A percentile compares a stretch with the other conserved stretches of the same genome.
These are phyloP conservation scores for Neuroterus valhalla DNA, from an alignment of 1,140 invertebrate genomes.

Conservation along the genomic window DNA sequence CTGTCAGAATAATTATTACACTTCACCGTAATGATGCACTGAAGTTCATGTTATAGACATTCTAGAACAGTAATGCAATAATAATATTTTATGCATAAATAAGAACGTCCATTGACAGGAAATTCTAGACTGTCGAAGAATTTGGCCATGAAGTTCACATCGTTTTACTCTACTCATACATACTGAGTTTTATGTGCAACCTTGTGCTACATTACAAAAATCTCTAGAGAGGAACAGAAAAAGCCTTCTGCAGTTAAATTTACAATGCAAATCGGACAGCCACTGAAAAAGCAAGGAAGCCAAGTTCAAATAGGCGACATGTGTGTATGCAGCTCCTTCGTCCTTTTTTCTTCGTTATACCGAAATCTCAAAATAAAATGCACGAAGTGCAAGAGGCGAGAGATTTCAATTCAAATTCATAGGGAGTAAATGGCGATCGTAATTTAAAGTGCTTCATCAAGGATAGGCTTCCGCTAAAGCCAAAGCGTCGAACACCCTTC, in stretches of 20 bases:
- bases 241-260: slow-evolving; percentile 62
- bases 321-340: slow-evolving; percentile 44
- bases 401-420: slow-evolving; percentile 62
- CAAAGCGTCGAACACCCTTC: too few relatives aligned
- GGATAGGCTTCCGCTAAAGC: too few relatives aligned
- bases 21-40: too few relatives aligned
- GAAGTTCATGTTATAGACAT: background rate
- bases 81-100: background rate
- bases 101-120: background rate
- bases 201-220: slow-evolving; percentile 51
- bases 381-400: slow-evolving; percentile 55
- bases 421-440: too few relatives aligned
- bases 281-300: slow-evolving; percentile 55
- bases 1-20: too few relatives aligned
- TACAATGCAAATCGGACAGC: slow-evolving; percentile 64
- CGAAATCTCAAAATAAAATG: slow-evolving; percentile 58
- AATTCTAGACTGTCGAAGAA: slow-evolving; percentile 17
- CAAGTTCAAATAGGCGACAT: slow-evolving; percentile 59
- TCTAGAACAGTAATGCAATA: background rate
- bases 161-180: slow-evolving; percentile 37
- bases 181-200: slow-evolving; percentile 32
- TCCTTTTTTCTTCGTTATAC: slow-evolving; percentile 48
- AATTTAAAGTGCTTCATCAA: too few relatives aligned
- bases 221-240: slow-evolving; percentile 52
- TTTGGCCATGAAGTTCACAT: slow-evolving; percentile 42